Percentiles rank a stretch among this genome's conserved stretches.
Conservation (phyloP, 2,888 invertebrate genomes). For the Chloromyia formosa region DNA sequence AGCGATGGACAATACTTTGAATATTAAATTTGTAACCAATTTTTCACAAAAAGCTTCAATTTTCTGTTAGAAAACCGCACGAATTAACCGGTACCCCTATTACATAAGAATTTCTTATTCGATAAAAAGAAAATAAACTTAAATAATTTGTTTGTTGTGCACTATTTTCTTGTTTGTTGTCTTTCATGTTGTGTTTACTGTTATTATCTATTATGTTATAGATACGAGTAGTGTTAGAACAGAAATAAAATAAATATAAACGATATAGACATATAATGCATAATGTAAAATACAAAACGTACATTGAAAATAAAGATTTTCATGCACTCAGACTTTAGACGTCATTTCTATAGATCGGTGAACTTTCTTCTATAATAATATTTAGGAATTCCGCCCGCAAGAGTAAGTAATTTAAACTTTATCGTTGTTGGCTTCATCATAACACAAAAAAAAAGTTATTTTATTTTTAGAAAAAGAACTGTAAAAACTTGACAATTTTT, state of each 20-base stretch:
- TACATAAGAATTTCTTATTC: conserved; percentile 11
- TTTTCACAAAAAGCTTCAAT: too few species aligned
- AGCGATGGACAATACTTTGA: too few species aligned
- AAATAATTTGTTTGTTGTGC: not conserved
- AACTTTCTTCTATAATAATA: not conserved
- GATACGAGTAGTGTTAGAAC: conserved; percentile 14
- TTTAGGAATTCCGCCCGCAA: too few species aligned
- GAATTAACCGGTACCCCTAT: too few species aligned
- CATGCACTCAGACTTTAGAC: conserved; percentile 47
- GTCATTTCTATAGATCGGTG: conserved; percentile 2
- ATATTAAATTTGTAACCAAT: too few species aligned
- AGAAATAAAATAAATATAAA: conserved; percentile 1
- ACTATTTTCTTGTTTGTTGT: too few species aligned
- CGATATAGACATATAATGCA: not conserved
- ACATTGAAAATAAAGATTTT: not conserved
- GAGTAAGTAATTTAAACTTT: too few species aligned
- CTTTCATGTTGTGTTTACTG: conserved; percentile 26
- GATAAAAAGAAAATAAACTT: not conserved
- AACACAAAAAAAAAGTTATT: too few species aligned
- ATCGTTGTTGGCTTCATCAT: too few species aligned
- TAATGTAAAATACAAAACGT: too few species aligned
- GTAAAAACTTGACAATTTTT: too few species aligned
- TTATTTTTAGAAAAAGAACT: too few species aligned
- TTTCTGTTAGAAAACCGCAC: not conserved
- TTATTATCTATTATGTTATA: conserved; percentile 19